These are phyloP conservation scores for Cerastis leucographa DNA, from an alignment of 2,888 invertebrate genomes.

Conservation along the genomic window DNA sequence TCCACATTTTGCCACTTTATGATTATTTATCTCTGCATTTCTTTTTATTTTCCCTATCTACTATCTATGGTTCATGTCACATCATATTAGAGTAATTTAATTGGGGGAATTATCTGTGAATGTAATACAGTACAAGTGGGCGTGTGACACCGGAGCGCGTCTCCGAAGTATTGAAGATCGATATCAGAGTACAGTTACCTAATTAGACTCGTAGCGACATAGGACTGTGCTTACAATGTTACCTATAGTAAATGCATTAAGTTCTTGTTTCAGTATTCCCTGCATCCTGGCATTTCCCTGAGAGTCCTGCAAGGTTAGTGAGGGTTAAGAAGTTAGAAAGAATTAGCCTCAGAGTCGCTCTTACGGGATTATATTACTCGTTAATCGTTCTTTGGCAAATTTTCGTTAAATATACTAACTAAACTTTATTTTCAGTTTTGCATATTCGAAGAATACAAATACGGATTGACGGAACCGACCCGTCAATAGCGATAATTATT, in stretches of 20 bases:
- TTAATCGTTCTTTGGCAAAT: background rate
- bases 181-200: constrained; percentile 39
- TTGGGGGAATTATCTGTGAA: background rate
- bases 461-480: too few relatives aligned
- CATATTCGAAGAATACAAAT: too few relatives aligned
- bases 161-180: constrained; percentile 27
- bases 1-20: background rate
- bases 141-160: background rate
- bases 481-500: background rate
- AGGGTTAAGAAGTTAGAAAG: too few relatives aligned
- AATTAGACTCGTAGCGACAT: constrained; percentile 11
- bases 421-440: too few relatives aligned
- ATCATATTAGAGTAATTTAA: background rate
- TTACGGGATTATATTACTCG: background rate
- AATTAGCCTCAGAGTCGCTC: background rate
- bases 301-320: background rate
- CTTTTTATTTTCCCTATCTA: background rate
- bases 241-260: background rate
- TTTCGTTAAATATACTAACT: too few relatives aligned
- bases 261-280: background rate
- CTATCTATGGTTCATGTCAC: background rate
- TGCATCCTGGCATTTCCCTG: background rate
- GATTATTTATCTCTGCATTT: background rate
- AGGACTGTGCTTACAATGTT: background rate
- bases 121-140: background rate